Conservation (phyloP, 1,140 invertebrate genomes). For the Berghia stephanieae region DNA sequence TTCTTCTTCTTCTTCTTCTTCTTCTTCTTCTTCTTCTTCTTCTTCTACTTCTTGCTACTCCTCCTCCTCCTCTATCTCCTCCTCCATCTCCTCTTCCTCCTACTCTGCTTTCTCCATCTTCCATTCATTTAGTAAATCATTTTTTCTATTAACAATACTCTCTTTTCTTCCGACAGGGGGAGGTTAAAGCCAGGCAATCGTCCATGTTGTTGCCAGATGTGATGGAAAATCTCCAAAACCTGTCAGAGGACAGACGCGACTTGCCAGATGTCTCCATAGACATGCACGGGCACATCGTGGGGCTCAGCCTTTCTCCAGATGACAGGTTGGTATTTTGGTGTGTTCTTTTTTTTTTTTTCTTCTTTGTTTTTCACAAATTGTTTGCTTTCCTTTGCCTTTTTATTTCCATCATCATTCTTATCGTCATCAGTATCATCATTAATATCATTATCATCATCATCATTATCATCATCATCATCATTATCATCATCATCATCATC, state of each 20-base stretch:
- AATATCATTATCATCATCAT: too few relatives aligned
- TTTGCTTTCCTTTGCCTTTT: neutral
- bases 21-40: neutral
- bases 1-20: neutral
- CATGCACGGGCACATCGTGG: constrained; percentile 88
- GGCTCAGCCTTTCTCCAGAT: constrained; percentile 88
- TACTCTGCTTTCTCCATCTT: neutral
- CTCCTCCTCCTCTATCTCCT: neutral
- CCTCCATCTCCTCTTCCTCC: neutral
- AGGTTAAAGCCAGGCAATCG: constrained; percentile 7
- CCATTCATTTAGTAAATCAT: neutral
- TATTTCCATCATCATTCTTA: neutral
- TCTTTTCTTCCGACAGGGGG: too few relatives aligned
- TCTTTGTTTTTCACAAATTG: neutral
- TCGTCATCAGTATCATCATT: too few relatives aligned
- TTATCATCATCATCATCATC: too few relatives aligned
- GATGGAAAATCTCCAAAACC: constrained; percentile 30
- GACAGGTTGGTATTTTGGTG: constrained; percentile 76
- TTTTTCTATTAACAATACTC: too few relatives aligned
- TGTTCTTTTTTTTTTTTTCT: neutral
- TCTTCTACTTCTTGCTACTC: neutral
- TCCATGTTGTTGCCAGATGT: constrained; percentile 31
- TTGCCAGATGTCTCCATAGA: constrained; percentile 78
- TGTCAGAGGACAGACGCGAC: constrained; percentile 34
- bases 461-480: too few relatives aligned